Evolutionary conservation across 2,888 invertebrate genomes (phyloP).

Genomic region (Melanchra persicariae): DNA sequence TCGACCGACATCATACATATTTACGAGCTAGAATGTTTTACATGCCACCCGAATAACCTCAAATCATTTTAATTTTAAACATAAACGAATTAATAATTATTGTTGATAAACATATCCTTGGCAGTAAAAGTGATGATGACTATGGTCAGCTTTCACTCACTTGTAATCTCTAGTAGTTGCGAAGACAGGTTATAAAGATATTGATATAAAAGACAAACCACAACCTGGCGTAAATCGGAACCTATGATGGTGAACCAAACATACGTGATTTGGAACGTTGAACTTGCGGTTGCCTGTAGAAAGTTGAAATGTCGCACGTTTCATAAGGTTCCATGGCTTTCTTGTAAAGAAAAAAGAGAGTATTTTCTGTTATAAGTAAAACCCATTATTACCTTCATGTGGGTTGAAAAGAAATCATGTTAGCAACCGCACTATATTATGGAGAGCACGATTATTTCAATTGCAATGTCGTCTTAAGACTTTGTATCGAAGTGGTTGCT

Average conservation of each 20-base stretch:
- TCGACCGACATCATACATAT: slow-evolving; percentile 71
- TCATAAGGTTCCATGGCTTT: slow-evolving; percentile 38
- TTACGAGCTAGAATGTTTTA: slow-evolving; percentile 56
- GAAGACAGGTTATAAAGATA: slow-evolving; percentile 48
- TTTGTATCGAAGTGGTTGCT: slow-evolving; percentile 4
- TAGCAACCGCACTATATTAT: slow-evolving; percentile 7
- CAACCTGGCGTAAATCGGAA: slow-evolving; percentile 44
- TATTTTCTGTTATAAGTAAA: slow-evolving; percentile 33
- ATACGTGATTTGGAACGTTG: slow-evolving; percentile 37
- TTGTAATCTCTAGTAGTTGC: slow-evolving; percentile 37
- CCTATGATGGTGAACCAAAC: slow-evolving; percentile 30
- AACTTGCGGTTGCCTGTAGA: slow-evolving; percentile 47
- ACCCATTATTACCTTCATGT: slow-evolving; percentile 25
- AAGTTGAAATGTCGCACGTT: slow-evolving; percentile 46
- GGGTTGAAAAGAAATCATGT: slow-evolving; percentile 9
- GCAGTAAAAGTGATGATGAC: slow-evolving; percentile 53
- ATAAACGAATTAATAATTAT: slow-evolving; percentile 30
- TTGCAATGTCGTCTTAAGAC: slow-evolving; percentile 9
- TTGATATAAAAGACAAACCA: slow-evolving; percentile 38
- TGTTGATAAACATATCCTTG: slow-evolving; percentile 50
- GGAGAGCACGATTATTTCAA: slow-evolving; percentile 21
- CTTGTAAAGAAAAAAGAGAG: slow-evolving; percentile 43
- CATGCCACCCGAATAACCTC: slow-evolving; percentile 41
- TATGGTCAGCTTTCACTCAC: slow-evolving; percentile 55
- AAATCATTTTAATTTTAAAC: slow-evolving; percentile 25